Percentiles rank a stretch among this genome's conserved stretches.
These are phyloP conservation scores for Enteromius anoplus DNA, from an alignment of 2,797 vertebrate genomes.

Conservation along the genomic window DNA sequence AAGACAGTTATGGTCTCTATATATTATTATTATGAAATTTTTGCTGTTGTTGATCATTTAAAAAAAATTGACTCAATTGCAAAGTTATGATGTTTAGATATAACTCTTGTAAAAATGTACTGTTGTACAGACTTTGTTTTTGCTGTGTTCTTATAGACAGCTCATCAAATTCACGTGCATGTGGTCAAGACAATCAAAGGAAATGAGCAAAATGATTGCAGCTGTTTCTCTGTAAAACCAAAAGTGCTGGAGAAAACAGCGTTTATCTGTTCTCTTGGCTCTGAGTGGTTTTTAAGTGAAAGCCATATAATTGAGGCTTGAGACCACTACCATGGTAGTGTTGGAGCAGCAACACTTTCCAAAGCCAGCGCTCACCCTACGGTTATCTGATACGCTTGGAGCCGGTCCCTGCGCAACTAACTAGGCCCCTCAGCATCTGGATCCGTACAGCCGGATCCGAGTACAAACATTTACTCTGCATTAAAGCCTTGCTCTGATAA, in stretches of 20 bases:
- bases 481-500: constrained; percentile 56
- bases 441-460: background rate
- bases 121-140: background rate
- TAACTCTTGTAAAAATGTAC: background rate
- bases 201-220: constrained; percentile 30
- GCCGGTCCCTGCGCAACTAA: background rate
- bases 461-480: constrained; percentile 54
- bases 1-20: background rate
- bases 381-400: constrained; percentile 60
- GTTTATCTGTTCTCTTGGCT: constrained; percentile 32
- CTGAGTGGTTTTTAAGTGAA: constrained; percentile 29
- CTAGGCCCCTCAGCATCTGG: constrained; percentile 32
- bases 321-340: constrained; percentile 62
- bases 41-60: too few relatives aligned
- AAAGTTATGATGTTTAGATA: background rate
- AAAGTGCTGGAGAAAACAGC: constrained; percentile 19
- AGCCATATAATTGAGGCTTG: constrained; percentile 29
- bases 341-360: constrained; percentile 65
- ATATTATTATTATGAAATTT: too few relatives aligned
- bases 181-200: constrained; percentile 27
- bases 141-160: background rate
- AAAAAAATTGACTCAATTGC: too few relatives aligned
- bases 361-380: constrained; percentile 57
- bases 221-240: constrained; percentile 20
- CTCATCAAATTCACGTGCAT: constrained; percentile 15